A percentile compares a stretch with the other conserved stretches of the same genome.
phyloP scores from a whole-genome alignment of 2,797 vertebrate species.

The Meriones psammophilus region DNA sequence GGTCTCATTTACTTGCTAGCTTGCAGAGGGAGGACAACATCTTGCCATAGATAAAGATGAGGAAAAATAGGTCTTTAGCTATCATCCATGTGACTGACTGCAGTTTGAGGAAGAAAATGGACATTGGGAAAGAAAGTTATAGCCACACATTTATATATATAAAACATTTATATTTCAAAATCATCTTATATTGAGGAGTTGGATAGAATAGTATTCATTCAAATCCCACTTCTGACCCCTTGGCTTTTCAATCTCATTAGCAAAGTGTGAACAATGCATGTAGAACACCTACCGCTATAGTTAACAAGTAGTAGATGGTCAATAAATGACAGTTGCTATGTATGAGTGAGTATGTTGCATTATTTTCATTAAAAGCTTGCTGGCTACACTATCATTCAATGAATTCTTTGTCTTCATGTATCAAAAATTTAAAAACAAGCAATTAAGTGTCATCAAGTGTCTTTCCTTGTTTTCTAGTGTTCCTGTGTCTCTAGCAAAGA shows the following conservation, averaged over 20 bases:
- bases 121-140: not conserved
- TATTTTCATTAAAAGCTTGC: constrained; percentile 6
- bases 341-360: not conserved
- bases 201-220: not conserved
- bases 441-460: not conserved
- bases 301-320: not conserved
- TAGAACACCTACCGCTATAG: not conserved
- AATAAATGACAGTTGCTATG: not conserved
- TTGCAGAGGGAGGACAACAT: not conserved
- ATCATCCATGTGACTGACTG: not conserved
- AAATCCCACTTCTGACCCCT: not conserved
- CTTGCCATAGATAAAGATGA: not conserved
- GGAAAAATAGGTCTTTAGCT: not conserved
- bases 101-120: not conserved
- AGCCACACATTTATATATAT: not conserved
- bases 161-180: not conserved
- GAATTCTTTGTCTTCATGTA: not conserved
- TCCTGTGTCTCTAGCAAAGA: not conserved
- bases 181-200: not conserved
- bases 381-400: constrained; percentile 5
- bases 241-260: constrained; percentile 2
- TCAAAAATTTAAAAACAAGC: not conserved
- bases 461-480: not conserved
- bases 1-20: not conserved
- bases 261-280: not conserved